Evolutionary conservation across 1,140 invertebrate species (phyloP).

Genomic region (Periplaneta americana): DNA sequence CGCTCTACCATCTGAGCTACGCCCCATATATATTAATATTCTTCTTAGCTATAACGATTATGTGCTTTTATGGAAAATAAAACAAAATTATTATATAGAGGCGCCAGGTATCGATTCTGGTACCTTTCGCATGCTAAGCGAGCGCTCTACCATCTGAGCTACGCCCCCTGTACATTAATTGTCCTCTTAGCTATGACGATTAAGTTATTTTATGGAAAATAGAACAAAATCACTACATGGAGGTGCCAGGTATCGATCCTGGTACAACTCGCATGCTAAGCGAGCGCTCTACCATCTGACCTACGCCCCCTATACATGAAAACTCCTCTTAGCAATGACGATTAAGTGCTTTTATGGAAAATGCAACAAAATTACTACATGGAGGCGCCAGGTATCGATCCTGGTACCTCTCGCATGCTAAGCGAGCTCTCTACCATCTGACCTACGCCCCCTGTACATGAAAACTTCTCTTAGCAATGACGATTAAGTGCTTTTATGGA

Average conservation of each 20-base stretch:
- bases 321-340: no score
- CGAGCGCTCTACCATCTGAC: constrained; percentile 14
- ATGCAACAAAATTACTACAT: no score
- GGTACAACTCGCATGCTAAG: constrained; percentile 12
- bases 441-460: constrained; percentile 18
- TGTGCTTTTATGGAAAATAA: no score
- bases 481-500: no score
- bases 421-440: constrained; percentile 19
- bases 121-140: constrained; percentile 17
- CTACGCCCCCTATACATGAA: constrained; percentile 14
- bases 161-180: constrained; percentile 16
- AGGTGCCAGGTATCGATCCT: no score
- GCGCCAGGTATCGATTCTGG: constrained; percentile 15
- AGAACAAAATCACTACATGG: no score
- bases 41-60: no score
- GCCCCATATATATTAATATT: no score
- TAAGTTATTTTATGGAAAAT: no score
- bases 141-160: constrained; percentile 17
- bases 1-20: constrained; percentile 19
- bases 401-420: constrained; percentile 19
- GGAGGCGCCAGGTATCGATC: constrained; percentile 19
- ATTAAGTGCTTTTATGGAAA: no score
- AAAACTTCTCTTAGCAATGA: no score
- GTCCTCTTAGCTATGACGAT: no score
- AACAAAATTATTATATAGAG: not conserved